These are phyloP conservation scores for Galaxias olidus DNA, from an alignment of 2,797 vertebrate species.

Conservation along the genomic window DNA sequence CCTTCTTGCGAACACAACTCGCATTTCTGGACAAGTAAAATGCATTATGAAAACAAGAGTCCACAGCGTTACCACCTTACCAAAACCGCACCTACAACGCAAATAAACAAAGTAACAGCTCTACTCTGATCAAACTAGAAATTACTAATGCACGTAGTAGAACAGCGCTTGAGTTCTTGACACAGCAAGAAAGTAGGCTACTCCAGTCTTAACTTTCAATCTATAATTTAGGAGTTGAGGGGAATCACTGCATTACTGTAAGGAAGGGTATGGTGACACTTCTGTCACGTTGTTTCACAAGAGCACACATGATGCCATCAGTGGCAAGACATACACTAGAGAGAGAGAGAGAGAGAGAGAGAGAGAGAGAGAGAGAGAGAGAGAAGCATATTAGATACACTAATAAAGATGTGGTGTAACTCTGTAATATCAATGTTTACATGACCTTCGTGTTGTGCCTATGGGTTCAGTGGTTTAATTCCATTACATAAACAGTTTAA, in stretches of 20 bases:
- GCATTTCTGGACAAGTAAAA: no score
- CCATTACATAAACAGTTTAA: no score
- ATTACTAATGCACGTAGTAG: slow-evolving; percentile 21
- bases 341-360: not conserved
- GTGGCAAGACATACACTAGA: not conserved
- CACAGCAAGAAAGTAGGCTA: slow-evolving; percentile 15
- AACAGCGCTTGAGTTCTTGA: slow-evolving; percentile 19
- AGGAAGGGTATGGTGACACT: slow-evolving; percentile 4
- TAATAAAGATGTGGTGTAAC: no score
- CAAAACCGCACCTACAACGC: not conserved
- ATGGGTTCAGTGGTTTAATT: no score
- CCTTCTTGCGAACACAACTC: no score
- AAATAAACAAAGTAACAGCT: not conserved
- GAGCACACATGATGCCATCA: not conserved
- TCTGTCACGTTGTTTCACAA: slow-evolving; percentile 9
- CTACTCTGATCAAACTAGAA: not conserved
- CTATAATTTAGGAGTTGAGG: slow-evolving; percentile 48
- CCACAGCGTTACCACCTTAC: not conserved
- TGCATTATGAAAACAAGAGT: not conserved
- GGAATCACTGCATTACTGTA: not conserved
- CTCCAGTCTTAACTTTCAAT: slow-evolving; percentile 27
- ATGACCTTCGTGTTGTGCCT: no score
- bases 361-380: not conserved
- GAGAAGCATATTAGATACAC: no score
- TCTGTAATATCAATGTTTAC: no score